Evolutionary conservation across 2,797 vertebrate species (phyloP).

Genomic region (Sebastiscus tertius): DNA sequence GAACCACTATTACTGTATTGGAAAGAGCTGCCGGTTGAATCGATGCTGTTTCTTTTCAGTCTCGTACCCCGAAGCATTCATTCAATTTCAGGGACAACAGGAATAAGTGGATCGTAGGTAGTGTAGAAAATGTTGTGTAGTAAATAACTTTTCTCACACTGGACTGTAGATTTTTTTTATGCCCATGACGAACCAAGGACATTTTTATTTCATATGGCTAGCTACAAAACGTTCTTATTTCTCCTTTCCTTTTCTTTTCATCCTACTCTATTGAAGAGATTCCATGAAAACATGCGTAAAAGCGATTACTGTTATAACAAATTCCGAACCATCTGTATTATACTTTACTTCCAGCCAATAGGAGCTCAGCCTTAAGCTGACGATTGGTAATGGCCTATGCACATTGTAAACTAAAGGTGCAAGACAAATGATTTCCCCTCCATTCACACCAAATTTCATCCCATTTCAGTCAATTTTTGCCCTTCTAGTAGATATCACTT

Average conservation of each 20-base stretch:
- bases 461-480: neutral
- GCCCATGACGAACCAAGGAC: slow-evolving; percentile 2
- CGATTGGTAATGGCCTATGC: neutral
- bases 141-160: neutral
- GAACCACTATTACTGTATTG: slow-evolving; percentile 33
- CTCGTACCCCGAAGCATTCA: slow-evolving; percentile 25
- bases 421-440: slow-evolving; percentile 27
- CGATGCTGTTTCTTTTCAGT: slow-evolving; percentile 45
- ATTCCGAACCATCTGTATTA: neutral
- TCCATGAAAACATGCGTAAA: neutral
- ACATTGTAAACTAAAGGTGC: slow-evolving; percentile 1
- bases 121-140: slow-evolving; percentile 24
- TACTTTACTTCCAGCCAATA: neutral
- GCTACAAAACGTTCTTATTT: neutral
- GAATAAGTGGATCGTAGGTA: slow-evolving; percentile 44
- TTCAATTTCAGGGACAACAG: slow-evolving; percentile 52
- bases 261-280: neutral
- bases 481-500: slow-evolving; percentile 20
- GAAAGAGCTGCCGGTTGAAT: slow-evolving; percentile 48
- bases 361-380: neutral
- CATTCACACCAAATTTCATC: slow-evolving; percentile 22
- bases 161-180: neutral
- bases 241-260: neutral
- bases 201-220: neutral
- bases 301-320: neutral